phyloP scores from a whole-genome alignment of 2,888 invertebrate species.

The Lamellibrachia satsuma region DNA sequence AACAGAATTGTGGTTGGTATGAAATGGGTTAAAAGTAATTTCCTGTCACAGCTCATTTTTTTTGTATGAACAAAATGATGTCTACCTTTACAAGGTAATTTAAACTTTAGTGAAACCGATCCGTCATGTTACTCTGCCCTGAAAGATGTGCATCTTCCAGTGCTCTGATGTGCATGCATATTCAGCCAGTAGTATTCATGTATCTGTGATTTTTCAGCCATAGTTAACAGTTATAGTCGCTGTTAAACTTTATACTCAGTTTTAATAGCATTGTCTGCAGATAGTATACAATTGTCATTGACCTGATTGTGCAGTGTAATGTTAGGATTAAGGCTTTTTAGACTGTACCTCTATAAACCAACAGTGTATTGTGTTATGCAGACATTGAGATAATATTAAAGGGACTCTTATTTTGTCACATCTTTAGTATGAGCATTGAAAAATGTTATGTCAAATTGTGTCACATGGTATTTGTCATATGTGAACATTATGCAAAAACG shows the following conservation, averaged over 20 bases:
- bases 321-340: background rate
- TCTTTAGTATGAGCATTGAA: background rate
- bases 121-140: background rate
- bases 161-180: background rate
- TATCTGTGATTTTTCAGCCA: background rate
- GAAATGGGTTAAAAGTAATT: no score
- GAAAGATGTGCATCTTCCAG: background rate
- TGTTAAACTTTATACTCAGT: background rate
- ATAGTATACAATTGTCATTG: background rate
- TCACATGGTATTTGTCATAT: background rate
- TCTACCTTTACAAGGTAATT: no score
- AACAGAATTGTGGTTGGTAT: no score
- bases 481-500: background rate
- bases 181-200: background rate
- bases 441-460: background rate
- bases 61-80: no score
- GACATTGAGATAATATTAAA: background rate
- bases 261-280: background rate
- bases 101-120: background rate
- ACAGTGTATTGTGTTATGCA: background rate
- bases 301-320: background rate
- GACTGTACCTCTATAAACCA: background rate
- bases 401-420: background rate
- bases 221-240: background rate
- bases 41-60: no score